Conservation (phyloP, 2,113 vertebrate species). For the Micronycteris hirsuta region DNA sequence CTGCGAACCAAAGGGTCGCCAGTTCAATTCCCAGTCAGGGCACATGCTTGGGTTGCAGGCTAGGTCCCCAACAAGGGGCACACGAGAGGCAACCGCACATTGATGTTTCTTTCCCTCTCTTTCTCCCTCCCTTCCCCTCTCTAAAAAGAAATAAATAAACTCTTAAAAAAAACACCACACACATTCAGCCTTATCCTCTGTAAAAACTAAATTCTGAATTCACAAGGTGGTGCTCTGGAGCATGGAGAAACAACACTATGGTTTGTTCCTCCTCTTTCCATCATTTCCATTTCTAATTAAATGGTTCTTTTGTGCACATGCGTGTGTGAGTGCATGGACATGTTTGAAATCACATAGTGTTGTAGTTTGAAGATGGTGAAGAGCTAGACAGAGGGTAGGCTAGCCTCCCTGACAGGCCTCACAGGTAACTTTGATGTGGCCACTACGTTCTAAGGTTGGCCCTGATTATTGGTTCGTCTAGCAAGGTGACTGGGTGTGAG, state of each 20-base stretch:
- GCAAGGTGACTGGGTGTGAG: neutral
- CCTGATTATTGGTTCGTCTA: neutral
- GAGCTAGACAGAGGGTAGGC: neutral
- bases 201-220: conserved; percentile 6
- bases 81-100: too few species aligned
- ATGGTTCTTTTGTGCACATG: neutral
- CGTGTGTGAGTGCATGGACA: neutral
- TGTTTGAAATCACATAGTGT: neutral
- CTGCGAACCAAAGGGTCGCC: too few species aligned
- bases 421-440: neutral
- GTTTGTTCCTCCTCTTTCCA: neutral
- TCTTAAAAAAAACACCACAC: neutral
- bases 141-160: too few species aligned
- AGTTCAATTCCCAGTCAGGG: too few species aligned
- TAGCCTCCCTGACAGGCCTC: neutral
- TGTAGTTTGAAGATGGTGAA: neutral
- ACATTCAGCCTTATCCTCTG: neutral
- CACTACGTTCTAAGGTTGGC: neutral
- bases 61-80: too few species aligned
- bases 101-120: too few species aligned
- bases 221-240: neutral
- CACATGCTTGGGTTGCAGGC: too few species aligned
- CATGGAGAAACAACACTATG: neutral
- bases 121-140: too few species aligned
- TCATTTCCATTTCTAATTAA: conserved; percentile 21